Evolutionary conservation across 2,888 invertebrate genomes (phyloP), one percentile per base, ranked within the genome.

Genomic region (Agriopis aurantiaria): DNA sequence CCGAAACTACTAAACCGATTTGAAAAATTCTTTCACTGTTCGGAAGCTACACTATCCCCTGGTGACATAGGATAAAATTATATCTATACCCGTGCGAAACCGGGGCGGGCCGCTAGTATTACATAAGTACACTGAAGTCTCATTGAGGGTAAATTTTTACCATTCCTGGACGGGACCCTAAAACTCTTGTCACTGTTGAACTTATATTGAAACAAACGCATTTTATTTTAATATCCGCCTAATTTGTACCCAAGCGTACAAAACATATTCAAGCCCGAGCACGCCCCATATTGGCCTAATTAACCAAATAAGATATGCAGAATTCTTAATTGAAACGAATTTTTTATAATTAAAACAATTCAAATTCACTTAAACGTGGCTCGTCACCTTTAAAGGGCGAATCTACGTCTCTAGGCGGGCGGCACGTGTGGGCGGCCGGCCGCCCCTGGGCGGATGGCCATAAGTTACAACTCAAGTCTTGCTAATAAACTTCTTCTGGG

Each of bases 351-450:
- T 71, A 64, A 69, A 66, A 57, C 66, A 53, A 66, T 68, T 61
- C 51, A 48, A 56, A 68, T 68, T 48, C 59, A 57, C 51, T 66
- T 60, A 56, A 58, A 52, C 12, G 57, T 69, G 53, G 14, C 17
- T 52, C 58, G 46, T 75, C 76, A 82, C 79, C 77, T 80, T 79
- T 80, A 79, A 79, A 81, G 80, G 76, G 77, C 76, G 78, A 77
- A 63, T 67, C 69, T 68, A 74, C 70, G 72, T 69, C 67, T 69
- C 58, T 33, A 63, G 69, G 68, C 67, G 72, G 73, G 74, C 69
- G 48, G 65, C 59, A 67, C 49, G 63, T 52, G 79, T 75, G 73
- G 80, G 78, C 71, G 69, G 69, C 5, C 45, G 60, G 64, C 40
- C 46, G 17, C 8, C 23, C 8, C 23, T 46, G 46, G 49, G 48